Percentiles rank a stretch among this genome's conserved stretches.
Evolutionary conservation across 2,113 vertebrate species (phyloP).

Genomic region (Phaethon lepturus): DNA sequence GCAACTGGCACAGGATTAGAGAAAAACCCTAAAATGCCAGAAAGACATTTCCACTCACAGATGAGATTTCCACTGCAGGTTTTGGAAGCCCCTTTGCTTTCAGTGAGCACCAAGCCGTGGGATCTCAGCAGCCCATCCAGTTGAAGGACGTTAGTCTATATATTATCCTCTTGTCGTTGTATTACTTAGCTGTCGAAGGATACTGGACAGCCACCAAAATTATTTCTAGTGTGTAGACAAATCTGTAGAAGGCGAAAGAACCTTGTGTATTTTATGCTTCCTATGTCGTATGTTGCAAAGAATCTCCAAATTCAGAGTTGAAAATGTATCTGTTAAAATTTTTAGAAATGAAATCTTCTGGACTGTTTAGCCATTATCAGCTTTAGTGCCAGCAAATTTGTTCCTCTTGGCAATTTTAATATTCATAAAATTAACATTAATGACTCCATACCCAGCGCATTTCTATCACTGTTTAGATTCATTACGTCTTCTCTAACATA

Average conservation of each 20-base stretch:
- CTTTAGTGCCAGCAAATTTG: slow-evolving; percentile 51
- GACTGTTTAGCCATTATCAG: slow-evolving; percentile 47
- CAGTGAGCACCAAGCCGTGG: background rate
- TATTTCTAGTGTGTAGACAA: background rate
- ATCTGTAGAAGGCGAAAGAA: background rate
- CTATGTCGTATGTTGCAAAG: background rate
- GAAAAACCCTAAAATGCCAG: background rate
- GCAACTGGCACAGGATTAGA: background rate
- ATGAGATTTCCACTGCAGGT: background rate
- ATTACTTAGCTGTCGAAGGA: background rate
- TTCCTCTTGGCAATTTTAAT: slow-evolving; percentile 58
- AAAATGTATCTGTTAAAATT: background rate
- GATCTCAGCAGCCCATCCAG: background rate
- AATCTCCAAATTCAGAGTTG: background rate
- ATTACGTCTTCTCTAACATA: slow-evolving; percentile 12
- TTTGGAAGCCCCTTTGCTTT: background rate
- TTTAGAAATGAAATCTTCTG: slow-evolving; percentile 16
- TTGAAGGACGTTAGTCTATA: background rate
- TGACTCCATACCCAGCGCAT: slow-evolving; percentile 37
- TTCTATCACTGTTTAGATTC: slow-evolving; percentile 60
- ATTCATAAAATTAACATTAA: slow-evolving; percentile 65
- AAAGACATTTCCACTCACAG: background rate
- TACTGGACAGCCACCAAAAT: background rate
- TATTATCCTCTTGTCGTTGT: background rate
- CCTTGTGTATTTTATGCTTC: background rate